phyloP scores from a whole-genome alignment of 1,140 invertebrate genomes.

The Hesperophylax magnus region DNA sequence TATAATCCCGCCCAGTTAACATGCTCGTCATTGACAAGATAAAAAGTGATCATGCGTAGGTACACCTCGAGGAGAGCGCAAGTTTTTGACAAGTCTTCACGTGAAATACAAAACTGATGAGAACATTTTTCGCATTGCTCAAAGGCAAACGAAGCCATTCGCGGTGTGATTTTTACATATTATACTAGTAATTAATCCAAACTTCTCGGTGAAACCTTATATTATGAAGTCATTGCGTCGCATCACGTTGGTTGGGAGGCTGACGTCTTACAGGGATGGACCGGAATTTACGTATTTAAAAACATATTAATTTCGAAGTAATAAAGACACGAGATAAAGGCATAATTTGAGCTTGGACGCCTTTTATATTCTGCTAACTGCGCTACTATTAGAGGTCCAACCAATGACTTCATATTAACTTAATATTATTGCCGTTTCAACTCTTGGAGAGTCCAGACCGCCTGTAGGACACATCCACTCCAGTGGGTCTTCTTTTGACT shows the following conservation, averaged over 20 bases:
- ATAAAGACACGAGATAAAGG: too few relatives aligned
- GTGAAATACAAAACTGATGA: slow-evolving; percentile 21
- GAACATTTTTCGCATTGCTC: slow-evolving; percentile 24
- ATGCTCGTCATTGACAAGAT: not conserved
- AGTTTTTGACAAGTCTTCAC: not conserved
- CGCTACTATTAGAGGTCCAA: not conserved
- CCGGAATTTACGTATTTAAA: too few relatives aligned
- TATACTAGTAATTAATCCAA: slow-evolving; percentile 11
- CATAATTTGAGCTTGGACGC: too few relatives aligned
- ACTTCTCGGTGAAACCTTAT: slow-evolving; percentile 32
- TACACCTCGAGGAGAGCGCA: not conserved
- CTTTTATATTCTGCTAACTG: not conserved
- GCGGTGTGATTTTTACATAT: not conserved
- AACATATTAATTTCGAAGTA: too few relatives aligned
- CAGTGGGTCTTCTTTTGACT: too few relatives aligned
- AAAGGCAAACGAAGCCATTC: not conserved
- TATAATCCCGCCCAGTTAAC: not conserved
- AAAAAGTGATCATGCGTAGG: not conserved
- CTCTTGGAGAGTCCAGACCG: not conserved
- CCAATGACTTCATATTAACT: not conserved
- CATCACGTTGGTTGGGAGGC: slow-evolving; percentile 4
- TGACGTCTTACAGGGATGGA: slow-evolving; percentile 11
- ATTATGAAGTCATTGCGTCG: not conserved
- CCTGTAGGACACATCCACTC: not conserved
- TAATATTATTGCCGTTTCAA: not conserved